Conservation (phyloP, 2,113 vertebrate species). For the Callospermophilus lateralis region DNA sequence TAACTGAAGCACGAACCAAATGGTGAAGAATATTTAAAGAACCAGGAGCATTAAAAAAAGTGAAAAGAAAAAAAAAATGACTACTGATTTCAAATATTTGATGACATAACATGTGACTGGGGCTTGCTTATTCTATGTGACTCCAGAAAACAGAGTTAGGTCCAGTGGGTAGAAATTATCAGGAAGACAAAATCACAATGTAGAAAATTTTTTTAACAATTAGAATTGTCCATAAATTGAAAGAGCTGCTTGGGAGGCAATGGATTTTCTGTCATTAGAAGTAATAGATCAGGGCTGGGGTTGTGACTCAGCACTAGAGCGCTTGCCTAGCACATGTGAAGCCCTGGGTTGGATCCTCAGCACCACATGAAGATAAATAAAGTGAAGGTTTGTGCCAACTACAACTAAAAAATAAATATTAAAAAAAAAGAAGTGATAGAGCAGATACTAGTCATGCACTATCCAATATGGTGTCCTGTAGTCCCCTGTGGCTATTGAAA, state of each 20-base stretch:
- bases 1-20: not conserved
- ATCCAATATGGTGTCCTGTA: not conserved
- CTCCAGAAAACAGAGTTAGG: conserved; percentile 19
- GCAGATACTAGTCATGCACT: not conserved
- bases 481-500: not conserved
- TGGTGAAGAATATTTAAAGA: not conserved
- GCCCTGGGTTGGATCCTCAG: no score
- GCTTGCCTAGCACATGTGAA: no score
- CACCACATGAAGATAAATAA: no score
- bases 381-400: no score
- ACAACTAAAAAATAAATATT: no score
- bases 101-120: not conserved
- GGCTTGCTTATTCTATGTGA: not conserved
- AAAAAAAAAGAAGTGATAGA: not conserved
- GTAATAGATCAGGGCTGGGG: no score
- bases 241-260: not conserved
- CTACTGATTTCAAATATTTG: not conserved
- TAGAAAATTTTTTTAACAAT: not conserved
- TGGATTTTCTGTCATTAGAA: not conserved
- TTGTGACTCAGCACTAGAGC: no score
- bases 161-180: not conserved
- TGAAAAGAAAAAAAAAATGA: not conserved
- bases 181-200: not conserved
- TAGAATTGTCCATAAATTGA: conserved; percentile 7
- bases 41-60: not conserved